Evolutionary conservation across 2,888 invertebrate species (phyloP).

Genomic region (Alentia gelatinosa): DNA sequence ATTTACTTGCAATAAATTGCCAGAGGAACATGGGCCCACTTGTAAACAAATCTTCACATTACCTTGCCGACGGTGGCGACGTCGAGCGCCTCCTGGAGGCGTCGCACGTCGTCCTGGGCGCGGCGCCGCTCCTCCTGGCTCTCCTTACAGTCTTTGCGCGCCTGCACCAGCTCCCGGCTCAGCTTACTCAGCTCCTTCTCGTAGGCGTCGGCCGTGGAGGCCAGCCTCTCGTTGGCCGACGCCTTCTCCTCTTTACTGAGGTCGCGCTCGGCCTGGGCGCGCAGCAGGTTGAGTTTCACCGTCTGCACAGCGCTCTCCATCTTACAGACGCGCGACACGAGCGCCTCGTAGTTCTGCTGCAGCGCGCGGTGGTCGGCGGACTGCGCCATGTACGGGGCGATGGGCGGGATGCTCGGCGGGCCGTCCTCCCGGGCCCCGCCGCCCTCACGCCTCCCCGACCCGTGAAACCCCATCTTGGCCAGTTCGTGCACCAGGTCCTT

Average conservation of each 20-base stretch:
- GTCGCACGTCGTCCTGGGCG: constrained; percentile 69
- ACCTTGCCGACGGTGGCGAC: constrained; percentile 71
- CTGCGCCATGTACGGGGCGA: not conserved
- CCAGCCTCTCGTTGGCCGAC: constrained; percentile 69
- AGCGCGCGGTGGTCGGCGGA: not conserved
- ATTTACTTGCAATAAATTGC: no score
- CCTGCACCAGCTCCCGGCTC: constrained; percentile 65
- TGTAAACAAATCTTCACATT: no score
- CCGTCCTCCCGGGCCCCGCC: not conserved
- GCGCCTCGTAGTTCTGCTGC: constrained; percentile 57
- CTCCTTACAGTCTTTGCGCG: not conserved
- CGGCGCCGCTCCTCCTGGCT: constrained; percentile 67
- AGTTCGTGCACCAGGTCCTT: constrained; percentile 47
- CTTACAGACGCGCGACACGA: constrained; percentile 70
- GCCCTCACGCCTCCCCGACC: not conserved
- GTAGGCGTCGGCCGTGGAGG: constrained; percentile 68
- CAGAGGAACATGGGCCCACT: no score
- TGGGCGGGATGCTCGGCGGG: not conserved
- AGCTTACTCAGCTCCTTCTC: constrained; percentile 71
- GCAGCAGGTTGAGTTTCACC: constrained; percentile 71
- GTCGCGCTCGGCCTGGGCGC: constrained; percentile 66
- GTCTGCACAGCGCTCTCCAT: constrained; percentile 75
- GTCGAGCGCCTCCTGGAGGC: constrained; percentile 70
- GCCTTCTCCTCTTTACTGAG: constrained; percentile 67
- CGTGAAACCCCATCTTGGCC: constrained; percentile 31